Conservation (phyloP, 2,797 vertebrate species). For the Takifugu ocellatus region DNA sequence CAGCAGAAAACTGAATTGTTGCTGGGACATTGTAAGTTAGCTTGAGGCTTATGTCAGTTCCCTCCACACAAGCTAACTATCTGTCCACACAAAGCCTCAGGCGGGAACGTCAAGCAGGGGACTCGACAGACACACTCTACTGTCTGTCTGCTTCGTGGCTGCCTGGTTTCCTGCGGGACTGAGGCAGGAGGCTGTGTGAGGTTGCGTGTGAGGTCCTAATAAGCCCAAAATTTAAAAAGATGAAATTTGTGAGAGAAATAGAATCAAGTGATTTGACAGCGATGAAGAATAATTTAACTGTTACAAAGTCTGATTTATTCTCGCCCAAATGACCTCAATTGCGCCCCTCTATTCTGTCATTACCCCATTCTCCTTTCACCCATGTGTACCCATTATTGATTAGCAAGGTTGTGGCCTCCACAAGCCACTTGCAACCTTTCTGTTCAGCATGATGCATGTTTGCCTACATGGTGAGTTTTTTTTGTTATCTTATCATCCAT, state of each 20-base stretch:
- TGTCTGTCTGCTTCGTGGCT: slow-evolving; percentile 55
- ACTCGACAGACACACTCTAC: slow-evolving; percentile 46
- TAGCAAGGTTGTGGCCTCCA: slow-evolving; percentile 44
- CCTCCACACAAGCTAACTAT: slow-evolving; percentile 21
- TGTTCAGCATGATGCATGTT: slow-evolving; percentile 21
- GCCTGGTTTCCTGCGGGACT: slow-evolving; percentile 36
- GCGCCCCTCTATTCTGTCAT: slow-evolving; percentile 7
- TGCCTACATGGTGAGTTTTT: too few relatives aligned
- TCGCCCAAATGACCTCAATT: slow-evolving; percentile 17
- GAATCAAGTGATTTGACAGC: too few relatives aligned
- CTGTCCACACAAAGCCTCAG: slow-evolving; percentile 32
- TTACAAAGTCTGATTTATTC: slow-evolving; percentile 23
- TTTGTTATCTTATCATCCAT: slow-evolving; percentile 40
- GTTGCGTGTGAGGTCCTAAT: not conserved
- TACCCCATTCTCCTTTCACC: slow-evolving; percentile 33
- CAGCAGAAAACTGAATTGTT: slow-evolving; percentile 1
- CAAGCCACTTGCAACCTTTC: slow-evolving; percentile 32
- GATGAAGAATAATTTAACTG: too few relatives aligned
- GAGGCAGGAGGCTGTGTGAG: slow-evolving; percentile 14
- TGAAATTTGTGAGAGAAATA: not conserved
- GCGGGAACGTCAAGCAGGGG: slow-evolving; percentile 28
- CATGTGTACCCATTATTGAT: slow-evolving; percentile 30
- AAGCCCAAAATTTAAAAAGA: not conserved
- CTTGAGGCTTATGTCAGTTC: slow-evolving; percentile 20
- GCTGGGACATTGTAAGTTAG: slow-evolving; percentile 11